Conservation (phyloP, 2,888 invertebrate species). For the Chrysolina americana region DNA sequence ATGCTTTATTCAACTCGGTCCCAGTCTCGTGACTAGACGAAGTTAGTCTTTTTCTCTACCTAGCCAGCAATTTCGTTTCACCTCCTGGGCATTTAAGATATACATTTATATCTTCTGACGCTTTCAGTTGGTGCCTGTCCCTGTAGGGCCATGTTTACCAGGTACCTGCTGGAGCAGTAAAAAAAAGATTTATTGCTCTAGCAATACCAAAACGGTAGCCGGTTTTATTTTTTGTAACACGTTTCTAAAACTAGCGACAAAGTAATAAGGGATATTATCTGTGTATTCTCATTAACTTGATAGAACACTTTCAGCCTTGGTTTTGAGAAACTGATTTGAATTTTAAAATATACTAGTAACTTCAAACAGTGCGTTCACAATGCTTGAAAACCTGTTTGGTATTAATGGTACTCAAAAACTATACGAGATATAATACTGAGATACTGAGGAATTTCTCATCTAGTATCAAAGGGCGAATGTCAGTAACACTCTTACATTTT, state of each 20-base stretch:
- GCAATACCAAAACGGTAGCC: slow-evolving; percentile 18
- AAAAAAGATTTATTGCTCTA: slow-evolving; percentile 18
- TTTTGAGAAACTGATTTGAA: no score
- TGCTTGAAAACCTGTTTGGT: no score
- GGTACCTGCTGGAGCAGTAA: slow-evolving; percentile 4
- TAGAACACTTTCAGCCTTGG: no score
- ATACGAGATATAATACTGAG: no score
- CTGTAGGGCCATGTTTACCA: not conserved
- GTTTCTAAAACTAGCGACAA: not conserved
- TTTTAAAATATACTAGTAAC: no score
- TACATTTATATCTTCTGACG: slow-evolving; percentile 15
- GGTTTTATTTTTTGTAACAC: slow-evolving; percentile 12
- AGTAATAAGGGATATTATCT: not conserved
- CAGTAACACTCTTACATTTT: no score
- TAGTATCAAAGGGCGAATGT: no score
- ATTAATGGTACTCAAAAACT: no score
- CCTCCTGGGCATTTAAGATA: slow-evolving; percentile 11
- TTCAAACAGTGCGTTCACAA: no score
- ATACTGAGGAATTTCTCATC: no score
- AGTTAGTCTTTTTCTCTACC: slow-evolving; percentile 16
- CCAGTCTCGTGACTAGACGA: slow-evolving; percentile 22
- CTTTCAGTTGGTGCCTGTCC: slow-evolving; percentile 20
- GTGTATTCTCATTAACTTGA: no score
- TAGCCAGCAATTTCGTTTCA: slow-evolving; percentile 2
- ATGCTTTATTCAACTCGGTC: not conserved